phyloP scores from a whole-genome alignment of 2,797 vertebrate species.

The Carduelis carduelis region DNA sequence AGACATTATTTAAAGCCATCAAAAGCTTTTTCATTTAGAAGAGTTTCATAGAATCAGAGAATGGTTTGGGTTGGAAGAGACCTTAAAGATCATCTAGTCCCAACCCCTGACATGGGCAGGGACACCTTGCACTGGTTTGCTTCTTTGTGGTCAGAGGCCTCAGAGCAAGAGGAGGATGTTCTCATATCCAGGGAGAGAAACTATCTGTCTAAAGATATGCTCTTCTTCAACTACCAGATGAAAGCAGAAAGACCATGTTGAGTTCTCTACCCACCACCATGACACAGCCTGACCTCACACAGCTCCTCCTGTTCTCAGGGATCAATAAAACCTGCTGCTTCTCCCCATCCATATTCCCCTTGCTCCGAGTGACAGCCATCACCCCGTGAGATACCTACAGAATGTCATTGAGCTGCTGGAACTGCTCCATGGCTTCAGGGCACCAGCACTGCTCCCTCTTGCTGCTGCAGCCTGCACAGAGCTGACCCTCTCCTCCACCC shows the following conservation, averaged over 20 bases:
- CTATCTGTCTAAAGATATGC: not conserved
- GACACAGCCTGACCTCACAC: not conserved
- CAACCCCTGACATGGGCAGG: not conserved
- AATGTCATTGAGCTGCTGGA: slow-evolving; percentile 86
- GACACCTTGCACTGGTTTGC: not conserved
- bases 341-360: not conserved
- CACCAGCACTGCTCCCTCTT: slow-evolving; percentile 86
- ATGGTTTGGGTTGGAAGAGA: not conserved
- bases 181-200: not conserved
- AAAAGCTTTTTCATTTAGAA: not conserved
- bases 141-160: not conserved
- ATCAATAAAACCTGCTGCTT: not conserved
- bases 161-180: not conserved
- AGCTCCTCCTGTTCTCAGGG: not conserved
- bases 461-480: slow-evolving; percentile 83
- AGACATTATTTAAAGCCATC: not conserved
- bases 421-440: slow-evolving; percentile 84
- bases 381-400: slow-evolving; percentile 77
- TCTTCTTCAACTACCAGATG: not conserved
- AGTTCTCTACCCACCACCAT: rapidly evolving
- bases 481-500: slow-evolving; percentile 36
- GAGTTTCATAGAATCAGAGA: not conserved
- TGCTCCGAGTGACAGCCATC: rapidly evolving
- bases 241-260: not conserved
- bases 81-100: not conserved